These are phyloP conservation scores for Raja brachyura DNA, from an alignment of 2,113 vertebrate genomes.

Conservation along the genomic window DNA sequence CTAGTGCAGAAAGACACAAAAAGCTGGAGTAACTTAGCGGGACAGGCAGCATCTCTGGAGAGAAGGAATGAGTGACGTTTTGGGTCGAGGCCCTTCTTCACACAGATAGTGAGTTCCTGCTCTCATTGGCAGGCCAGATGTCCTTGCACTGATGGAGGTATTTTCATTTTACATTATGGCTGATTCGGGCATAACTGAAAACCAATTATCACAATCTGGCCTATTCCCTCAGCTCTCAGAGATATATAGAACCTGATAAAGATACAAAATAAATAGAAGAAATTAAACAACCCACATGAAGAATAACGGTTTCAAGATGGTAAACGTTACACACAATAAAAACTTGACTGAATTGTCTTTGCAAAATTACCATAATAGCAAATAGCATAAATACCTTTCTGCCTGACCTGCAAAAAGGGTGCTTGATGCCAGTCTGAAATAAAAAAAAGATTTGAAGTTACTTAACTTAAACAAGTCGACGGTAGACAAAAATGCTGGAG, in stretches of 20 bases:
- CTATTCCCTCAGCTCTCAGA: neutral
- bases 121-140: neutral
- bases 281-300: too few relatives aligned
- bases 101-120: neutral
- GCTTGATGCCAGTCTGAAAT: constrained; percentile 81
- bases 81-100: too few relatives aligned
- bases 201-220: neutral
- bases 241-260: neutral
- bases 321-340: neutral
- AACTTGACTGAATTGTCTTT: neutral
- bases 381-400: constrained; percentile 69
- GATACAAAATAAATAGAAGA: neutral
- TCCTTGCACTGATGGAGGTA: too few relatives aligned
- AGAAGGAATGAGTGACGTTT: too few relatives aligned
- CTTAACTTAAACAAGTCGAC: too few relatives aligned
- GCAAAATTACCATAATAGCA: neutral
- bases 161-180: too few relatives aligned
- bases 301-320: neutral
- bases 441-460: constrained; percentile 40
- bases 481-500: too few relatives aligned
- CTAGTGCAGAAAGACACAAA: too few relatives aligned
- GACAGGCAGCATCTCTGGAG: too few relatives aligned
- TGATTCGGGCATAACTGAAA: neutral
- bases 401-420: constrained; percentile 90
- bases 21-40: too few relatives aligned